These are phyloP conservation scores for Paedocypris sp. DNA, from an alignment of 2,113 vertebrate genomes.

Conservation along the genomic window DNA sequence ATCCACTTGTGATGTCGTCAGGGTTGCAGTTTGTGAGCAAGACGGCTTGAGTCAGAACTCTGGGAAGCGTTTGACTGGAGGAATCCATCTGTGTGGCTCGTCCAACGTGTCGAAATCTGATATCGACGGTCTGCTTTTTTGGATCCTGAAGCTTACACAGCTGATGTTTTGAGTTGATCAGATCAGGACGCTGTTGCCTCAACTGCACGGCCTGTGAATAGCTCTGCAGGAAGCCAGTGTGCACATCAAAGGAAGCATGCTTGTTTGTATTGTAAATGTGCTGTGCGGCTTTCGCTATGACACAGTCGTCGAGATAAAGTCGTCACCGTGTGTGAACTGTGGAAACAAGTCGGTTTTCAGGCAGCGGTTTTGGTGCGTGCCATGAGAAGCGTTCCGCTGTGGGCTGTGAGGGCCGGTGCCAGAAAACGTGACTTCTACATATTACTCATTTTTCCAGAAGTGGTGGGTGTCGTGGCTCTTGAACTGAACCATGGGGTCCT, in stretches of 20 bases:
- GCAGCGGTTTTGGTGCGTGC: neutral
- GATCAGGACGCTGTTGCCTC: no score
- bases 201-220: no score
- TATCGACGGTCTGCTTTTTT: neutral
- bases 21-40: constrained; percentile 17
- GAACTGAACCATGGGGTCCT: constrained; percentile 54
- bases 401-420: neutral
- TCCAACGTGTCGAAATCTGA: neutral
- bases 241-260: constrained; percentile 32
- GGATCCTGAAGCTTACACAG: neutral
- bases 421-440: neutral
- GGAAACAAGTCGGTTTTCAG: constrained; percentile 17
- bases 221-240: neutral
- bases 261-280: neutral
- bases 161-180: neutral
- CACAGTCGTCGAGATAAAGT: constrained; percentile 14
- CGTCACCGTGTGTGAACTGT: constrained; percentile 7
- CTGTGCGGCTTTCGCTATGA: constrained; percentile 40
- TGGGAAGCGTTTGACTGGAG: neutral
- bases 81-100: neutral
- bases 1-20: constrained; percentile 18
- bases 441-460: neutral
- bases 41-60: constrained; percentile 31
- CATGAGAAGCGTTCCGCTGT: neutral
- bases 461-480: neutral